Base-by-base conservation (phyloP, 2,113 vertebrate species). In the Chroicocephalus ridibundus region DNA sequence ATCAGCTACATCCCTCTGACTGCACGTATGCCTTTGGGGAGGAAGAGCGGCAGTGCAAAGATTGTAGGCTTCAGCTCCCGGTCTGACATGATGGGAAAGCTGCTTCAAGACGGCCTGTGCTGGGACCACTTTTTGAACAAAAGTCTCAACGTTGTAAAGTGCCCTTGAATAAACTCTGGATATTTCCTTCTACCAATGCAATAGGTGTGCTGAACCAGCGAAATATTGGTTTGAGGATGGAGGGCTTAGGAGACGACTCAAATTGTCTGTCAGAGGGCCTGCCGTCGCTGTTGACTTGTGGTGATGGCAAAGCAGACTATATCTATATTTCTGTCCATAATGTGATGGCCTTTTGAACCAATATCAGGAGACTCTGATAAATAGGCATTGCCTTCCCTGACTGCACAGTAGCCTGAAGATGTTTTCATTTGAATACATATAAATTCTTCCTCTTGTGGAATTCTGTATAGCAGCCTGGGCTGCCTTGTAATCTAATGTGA, bases 291-390 rank as follows among this genome's bases (percentile, higher is more conserved):
- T 27, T 95, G 95, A 79, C 2, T 15, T 68, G 86, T 72, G 69
- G 32, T 76, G 82, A 87, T 89, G 87, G 74, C 61, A 94, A 86
- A 84, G 60, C 32, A 91, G 61, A 24, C 77, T 84, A 3, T 83
- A 64, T 58, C 77, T 86, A 29, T 75, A 74, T 89, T 91, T 91
- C 86, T 94, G 69, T 82, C 83, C 8, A 0, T 44, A 82, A 68
- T 18, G 26, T 2, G 5, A 87, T 82, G 57, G 24, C 4, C 64
- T 96, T 95, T 82, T 71, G 34, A 91, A 74, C 69, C 44, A 51
- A 1, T 38, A 47, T 40, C 65, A 69, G 61, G 57, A 86, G 44
- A 65, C 34, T 51, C 31, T 66, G 91, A 92, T 40, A 83, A 68
- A 91, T 64, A 82, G 29, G 38, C 24, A 71, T 64, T 70, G 74